Conservation (phyloP, 2,888 invertebrate genomes). For the Dermolepida albohirtum region DNA sequence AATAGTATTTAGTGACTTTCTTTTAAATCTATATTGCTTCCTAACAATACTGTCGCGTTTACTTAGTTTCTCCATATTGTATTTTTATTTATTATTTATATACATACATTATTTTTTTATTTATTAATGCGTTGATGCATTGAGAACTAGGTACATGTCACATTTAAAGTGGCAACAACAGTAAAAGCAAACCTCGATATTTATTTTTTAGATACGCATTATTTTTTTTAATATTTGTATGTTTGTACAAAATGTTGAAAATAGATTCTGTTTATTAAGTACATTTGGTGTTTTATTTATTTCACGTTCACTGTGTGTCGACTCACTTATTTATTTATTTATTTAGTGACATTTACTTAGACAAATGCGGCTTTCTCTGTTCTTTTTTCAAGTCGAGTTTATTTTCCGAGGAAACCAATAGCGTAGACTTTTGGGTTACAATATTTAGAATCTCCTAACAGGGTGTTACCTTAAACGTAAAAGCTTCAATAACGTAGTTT, state of each 20-base stretch:
- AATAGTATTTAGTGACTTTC: conserved; percentile 25
- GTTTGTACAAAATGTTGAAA: conserved; percentile 51
- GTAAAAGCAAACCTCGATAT: not conserved
- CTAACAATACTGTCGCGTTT: conserved; percentile 45
- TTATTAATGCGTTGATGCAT: conserved; percentile 67
- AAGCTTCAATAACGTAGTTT: too few relatives aligned
- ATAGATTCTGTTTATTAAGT: conserved; percentile 47
- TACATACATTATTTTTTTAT: conserved; percentile 68
- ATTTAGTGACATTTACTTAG: conserved; percentile 42
- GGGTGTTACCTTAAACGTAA: too few relatives aligned
- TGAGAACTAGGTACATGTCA: conserved; percentile 65
- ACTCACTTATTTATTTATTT: conserved; percentile 1
- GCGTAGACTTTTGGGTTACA: too few relatives aligned
- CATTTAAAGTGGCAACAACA: conserved; percentile 60
- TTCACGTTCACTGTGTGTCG: conserved; percentile 10
- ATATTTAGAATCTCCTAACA: too few relatives aligned
- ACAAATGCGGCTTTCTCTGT: conserved; percentile 17
- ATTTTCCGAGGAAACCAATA: too few relatives aligned
- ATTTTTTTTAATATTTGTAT: conserved; percentile 19
- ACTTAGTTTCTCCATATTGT: conserved; percentile 20
- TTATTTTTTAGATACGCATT: not conserved
- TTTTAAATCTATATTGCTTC: conserved; percentile 16
- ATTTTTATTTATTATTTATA: conserved; percentile 64
- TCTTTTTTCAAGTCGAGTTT: not conserved
- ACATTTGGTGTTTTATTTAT: conserved; percentile 38